Conservation (phyloP, 1,140 invertebrate species). For the Chrysomallon squamiferum region DNA sequence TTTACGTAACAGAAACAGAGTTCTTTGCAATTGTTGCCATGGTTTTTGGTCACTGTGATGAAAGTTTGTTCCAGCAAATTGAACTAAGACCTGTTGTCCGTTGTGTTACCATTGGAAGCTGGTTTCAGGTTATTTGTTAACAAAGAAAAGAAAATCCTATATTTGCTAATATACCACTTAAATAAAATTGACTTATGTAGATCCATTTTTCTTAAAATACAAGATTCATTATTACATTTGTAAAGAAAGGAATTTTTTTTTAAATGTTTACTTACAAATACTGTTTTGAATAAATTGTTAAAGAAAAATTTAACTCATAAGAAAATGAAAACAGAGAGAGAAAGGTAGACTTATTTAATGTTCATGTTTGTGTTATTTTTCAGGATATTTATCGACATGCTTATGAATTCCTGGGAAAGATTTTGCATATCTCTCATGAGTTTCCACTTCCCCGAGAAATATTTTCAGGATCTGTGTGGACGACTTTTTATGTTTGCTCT, state of each 20-base stretch:
- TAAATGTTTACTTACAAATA: too few relatives aligned
- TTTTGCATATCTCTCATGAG: slow-evolving; percentile 48
- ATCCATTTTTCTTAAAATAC: too few relatives aligned
- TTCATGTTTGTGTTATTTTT: too few relatives aligned
- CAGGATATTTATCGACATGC: slow-evolving; percentile 56
- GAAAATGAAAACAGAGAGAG: too few relatives aligned
- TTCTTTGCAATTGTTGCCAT: slow-evolving; percentile 49
- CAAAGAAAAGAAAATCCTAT: too few relatives aligned
- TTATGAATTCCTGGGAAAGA: slow-evolving; percentile 45
- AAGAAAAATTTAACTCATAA: too few relatives aligned
- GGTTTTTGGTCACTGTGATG: slow-evolving; percentile 27
- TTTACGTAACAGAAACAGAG: slow-evolving; percentile 47
- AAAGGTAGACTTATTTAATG: too few relatives aligned
- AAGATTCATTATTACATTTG: too few relatives aligned
- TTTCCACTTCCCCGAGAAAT: slow-evolving; percentile 53
- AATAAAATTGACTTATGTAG: too few relatives aligned
- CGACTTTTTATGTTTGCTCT: slow-evolving; percentile 44
- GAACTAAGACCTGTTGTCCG: slow-evolving; percentile 39
- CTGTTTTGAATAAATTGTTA: too few relatives aligned
- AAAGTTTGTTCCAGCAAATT: slow-evolving; percentile 33
- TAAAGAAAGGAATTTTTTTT: too few relatives aligned
- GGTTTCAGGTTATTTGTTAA: slow-evolving; percentile 49
- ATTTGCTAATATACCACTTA: too few relatives aligned
- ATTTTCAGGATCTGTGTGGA: slow-evolving; percentile 54
- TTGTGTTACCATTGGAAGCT: slow-evolving; percentile 51